Evolutionary conservation across 2,113 vertebrate species (phyloP), one percentile per base, ranked within the genome.

Genomic region (Scalopus aquaticus): DNA sequence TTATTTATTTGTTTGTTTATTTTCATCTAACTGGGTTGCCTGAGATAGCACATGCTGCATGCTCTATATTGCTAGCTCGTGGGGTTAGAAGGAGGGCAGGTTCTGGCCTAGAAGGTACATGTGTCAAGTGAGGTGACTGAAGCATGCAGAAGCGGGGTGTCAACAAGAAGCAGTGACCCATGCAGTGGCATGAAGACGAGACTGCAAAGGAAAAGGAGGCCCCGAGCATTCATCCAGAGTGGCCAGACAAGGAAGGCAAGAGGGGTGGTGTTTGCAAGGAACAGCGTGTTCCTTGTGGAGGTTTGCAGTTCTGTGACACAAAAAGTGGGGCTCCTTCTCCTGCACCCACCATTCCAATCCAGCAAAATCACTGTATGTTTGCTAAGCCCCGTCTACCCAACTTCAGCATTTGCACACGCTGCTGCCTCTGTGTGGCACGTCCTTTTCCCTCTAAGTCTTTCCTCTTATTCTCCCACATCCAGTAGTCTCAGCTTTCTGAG

Each of bases 331-430:
- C 22, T 12, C 19, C 1, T 0, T 6, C 35, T 5, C 5, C 30
- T 2, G 10, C 1, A 30, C 3, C 12, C 37, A 0, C 35, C 19
- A 46, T 10, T 19, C 22, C 32, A 49, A 2, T 3, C 1, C 6
- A 51, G 9, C 26, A 42, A 32, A n/a, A 9, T 39, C 5, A 28
- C 5, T 3, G 2, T 0, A 4, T 3, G 37, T 10, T 10, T 49
- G 32, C 22, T 9, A 2, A 39, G 6, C 5, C 19, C 37, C 37
- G 44, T 16, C 2, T 3, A 5, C 1, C 17, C 22, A 10, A 17
- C 26, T 24, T 28, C 69, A 54, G 30, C 28, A 56, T 74, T 1
- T n/a, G 17, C 24, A 32, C 2, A 1, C 0, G 15, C 6, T 5
- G 16, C 60, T 28, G 12, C 20, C 79, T 69, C n/a, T 16, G 70